These are phyloP conservation scores for Syrmaticus mikado DNA, from an alignment of 2,113 vertebrate genomes.

Conservation along the genomic window DNA sequence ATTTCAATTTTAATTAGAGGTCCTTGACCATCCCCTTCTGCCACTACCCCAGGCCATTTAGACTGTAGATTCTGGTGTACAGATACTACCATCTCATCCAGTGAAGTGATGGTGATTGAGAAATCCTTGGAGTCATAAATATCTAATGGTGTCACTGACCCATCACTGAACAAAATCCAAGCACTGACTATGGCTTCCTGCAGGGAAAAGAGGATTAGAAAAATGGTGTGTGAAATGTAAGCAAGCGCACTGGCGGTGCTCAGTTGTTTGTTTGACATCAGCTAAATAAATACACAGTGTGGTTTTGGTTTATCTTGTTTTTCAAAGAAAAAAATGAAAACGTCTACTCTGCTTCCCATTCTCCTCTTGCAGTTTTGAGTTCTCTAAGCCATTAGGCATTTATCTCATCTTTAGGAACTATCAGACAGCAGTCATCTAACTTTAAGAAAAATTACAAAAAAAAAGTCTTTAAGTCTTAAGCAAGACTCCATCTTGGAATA, in stretches of 20 bases:
- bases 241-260: background rate
- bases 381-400: background rate
- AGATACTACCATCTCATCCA: slow-evolving; percentile 91
- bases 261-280: background rate
- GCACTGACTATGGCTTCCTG: slow-evolving; percentile 93
- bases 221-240: background rate
- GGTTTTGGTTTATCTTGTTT: background rate
- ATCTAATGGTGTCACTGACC: slow-evolving; percentile 90
- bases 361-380: background rate
- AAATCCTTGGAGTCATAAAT: slow-evolving; percentile 95
- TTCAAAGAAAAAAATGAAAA: background rate
- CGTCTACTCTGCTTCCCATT: background rate
- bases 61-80: slow-evolving; percentile 80
- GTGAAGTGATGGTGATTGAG: slow-evolving; percentile 84
- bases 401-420: background rate
- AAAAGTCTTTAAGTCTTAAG: background rate
- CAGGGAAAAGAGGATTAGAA: background rate
- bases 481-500: background rate
- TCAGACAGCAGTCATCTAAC: background rate
- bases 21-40: slow-evolving; percentile 92
- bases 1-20: slow-evolving; percentile 90
- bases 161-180: slow-evolving; percentile 96
- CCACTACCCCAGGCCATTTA: slow-evolving; percentile 86
- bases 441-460: background rate
- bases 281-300: background rate